These are phyloP conservation scores for Tiliacea aurago DNA, from an alignment of 2,888 invertebrate genomes.

Conservation along the genomic window DNA sequence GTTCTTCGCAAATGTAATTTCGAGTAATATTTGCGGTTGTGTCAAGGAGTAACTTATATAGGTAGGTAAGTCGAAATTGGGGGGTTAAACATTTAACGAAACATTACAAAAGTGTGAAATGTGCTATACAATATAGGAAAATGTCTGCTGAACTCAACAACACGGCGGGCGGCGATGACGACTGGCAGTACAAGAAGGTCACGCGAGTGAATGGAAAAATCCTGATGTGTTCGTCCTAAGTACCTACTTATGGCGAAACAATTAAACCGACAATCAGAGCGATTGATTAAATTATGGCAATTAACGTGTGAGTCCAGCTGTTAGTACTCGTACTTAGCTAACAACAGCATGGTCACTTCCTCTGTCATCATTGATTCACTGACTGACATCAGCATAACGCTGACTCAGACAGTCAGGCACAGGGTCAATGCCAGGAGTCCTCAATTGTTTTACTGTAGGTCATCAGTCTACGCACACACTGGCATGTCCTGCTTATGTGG, in stretches of 20 bases:
- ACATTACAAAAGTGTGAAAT: too few relatives aligned
- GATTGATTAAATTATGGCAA: conserved; percentile 52
- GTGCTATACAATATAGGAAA: neutral
- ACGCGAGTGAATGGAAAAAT: conserved; percentile 40
- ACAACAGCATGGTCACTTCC: conserved; percentile 39
- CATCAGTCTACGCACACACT: too few relatives aligned
- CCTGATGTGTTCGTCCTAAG: conserved; percentile 20
- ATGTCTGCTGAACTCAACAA: neutral
- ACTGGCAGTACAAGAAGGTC: neutral
- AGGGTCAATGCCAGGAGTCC: neutral
- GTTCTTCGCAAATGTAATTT: neutral
- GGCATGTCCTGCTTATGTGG: neutral
- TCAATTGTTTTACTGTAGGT: neutral
- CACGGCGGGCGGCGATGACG: neutral
- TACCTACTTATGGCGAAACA: conserved; percentile 27
- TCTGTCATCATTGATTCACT: conserved; percentile 24
- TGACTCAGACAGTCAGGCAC: conserved; percentile 24
- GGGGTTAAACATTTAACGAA: neutral
- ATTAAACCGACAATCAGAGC: conserved; percentile 30
- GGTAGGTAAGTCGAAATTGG: neutral
- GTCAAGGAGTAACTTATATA: neutral
- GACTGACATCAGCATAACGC: conserved; percentile 23
- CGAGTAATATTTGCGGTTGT: neutral
- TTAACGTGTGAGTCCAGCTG: conserved; percentile 38
- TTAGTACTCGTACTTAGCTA: conserved; percentile 13